Conservation (phyloP, 2,888 invertebrate genomes). For the Pristionchus mayeri region DNA sequence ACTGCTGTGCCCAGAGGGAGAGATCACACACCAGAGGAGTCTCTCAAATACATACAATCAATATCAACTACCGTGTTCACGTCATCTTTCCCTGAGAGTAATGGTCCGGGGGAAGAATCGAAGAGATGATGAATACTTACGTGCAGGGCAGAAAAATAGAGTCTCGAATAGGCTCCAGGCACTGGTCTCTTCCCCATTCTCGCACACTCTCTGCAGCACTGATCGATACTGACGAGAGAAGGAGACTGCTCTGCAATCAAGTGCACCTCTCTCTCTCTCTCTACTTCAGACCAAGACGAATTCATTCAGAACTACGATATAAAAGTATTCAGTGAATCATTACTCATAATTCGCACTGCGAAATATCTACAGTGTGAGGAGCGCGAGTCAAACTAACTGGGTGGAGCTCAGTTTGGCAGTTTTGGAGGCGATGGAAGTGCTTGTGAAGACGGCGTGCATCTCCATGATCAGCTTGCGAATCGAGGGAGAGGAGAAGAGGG, state of each 20-base stretch:
- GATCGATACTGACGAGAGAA: slow-evolving; percentile 49
- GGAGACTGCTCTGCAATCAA: slow-evolving; percentile 27
- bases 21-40: slow-evolving; percentile 44
- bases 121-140: no score
- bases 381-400: slow-evolving; percentile 1
- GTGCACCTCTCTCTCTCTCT: background rate
- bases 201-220: slow-evolving; percentile 31
- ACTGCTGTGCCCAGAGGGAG: slow-evolving; percentile 38
- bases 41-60: slow-evolving; percentile 2
- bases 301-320: no score
- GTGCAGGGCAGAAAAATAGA: slow-evolving; percentile 50
- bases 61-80: no score
- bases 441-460: slow-evolving; percentile 46
- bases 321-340: no score
- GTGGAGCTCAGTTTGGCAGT: slow-evolving; percentile 17
- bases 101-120: no score
- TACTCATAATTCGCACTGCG: no score
- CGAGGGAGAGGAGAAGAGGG: slow-evolving; percentile 12
- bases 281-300: no score
- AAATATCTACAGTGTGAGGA: background rate
- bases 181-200: slow-evolving; percentile 22
- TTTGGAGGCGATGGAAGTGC: background rate
- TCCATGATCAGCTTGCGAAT: slow-evolving; percentile 38
- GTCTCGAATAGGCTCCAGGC: slow-evolving; percentile 52
- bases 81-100: no score